phyloP scores from a whole-genome alignment of 2,113 vertebrate genomes.

The Sander vitreus region DNA sequence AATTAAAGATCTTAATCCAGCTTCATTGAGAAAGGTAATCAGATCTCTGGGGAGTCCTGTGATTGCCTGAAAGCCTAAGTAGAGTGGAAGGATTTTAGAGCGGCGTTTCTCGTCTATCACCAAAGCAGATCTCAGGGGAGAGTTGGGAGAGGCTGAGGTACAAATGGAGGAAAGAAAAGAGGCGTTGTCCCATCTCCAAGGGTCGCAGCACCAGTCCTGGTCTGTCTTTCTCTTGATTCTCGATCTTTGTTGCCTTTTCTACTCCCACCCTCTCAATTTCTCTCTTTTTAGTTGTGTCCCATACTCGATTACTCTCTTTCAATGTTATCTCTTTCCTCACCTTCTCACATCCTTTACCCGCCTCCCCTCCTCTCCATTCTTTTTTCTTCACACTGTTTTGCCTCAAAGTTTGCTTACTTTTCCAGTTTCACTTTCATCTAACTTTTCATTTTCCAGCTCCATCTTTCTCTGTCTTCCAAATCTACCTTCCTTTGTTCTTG shows the following conservation, averaged over 20 bases:
- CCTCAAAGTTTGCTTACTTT: constrained; percentile 31
- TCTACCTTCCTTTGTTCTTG: constrained; percentile 28
- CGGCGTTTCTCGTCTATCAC: constrained; percentile 40
- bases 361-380: background rate
- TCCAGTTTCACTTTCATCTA: constrained; percentile 57
- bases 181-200: constrained; percentile 32
- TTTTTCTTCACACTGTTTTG: constrained; percentile 19
- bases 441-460: constrained; percentile 12
- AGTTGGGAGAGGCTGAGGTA: constrained; percentile 29
- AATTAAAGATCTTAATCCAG: constrained; percentile 85
- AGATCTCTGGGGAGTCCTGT: constrained; percentile 78
- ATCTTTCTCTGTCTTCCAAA: background rate
- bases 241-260: constrained; percentile 49
- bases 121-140: constrained; percentile 56
- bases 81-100: constrained; percentile 74
- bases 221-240: constrained; percentile 3
- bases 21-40: constrained; percentile 75
- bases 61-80: constrained; percentile 74
- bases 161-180: constrained; percentile 33
- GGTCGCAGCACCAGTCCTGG: constrained; percentile 32
- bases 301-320: constrained; percentile 50
- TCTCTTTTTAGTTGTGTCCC: constrained; percentile 56
- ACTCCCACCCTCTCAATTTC: constrained; percentile 57
- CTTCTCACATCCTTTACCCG: constrained; percentile 17
- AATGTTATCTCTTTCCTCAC: constrained; percentile 55